These are phyloP conservation scores for Strigamia maritima DNA, from an alignment of 2,888 invertebrate species.

Conservation along the genomic window DNA sequence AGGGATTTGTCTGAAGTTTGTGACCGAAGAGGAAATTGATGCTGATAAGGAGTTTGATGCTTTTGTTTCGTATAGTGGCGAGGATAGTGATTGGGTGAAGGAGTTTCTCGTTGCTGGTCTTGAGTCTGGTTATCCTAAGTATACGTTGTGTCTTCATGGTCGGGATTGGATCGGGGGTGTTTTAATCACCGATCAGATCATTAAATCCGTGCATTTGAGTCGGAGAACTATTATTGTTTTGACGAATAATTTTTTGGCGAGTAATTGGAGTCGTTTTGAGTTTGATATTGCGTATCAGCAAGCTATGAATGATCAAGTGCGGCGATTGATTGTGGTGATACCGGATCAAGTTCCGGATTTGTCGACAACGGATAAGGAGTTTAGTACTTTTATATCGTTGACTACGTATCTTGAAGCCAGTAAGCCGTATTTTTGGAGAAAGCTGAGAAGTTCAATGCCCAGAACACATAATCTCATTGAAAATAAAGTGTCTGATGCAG, in stretches of 20 bases:
- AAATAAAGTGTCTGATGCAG: too few relatives aligned
- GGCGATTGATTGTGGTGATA: neutral
- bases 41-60: neutral
- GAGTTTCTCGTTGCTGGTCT: neutral
- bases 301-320: neutral
- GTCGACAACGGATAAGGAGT: neutral
- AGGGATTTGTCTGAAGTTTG: neutral
- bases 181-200: neutral
- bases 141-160: neutral
- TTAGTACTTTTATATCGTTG: neutral
- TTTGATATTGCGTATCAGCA: constrained; percentile 5
- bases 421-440: neutral
- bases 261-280: neutral
- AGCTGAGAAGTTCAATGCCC: neutral
- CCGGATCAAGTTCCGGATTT: neutral
- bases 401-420: neutral
- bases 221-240: neutral
- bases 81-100: neutral
- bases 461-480: neutral
- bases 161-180: neutral
- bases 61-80: neutral
- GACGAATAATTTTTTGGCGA: neutral
- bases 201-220: neutral
- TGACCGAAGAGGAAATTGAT: neutral
- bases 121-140: neutral